A percentile compares a stretch with the other conserved stretches of the same genome.
Conservation (phyloP, 2,888 invertebrate species). For the Mimachlamys varia region DNA sequence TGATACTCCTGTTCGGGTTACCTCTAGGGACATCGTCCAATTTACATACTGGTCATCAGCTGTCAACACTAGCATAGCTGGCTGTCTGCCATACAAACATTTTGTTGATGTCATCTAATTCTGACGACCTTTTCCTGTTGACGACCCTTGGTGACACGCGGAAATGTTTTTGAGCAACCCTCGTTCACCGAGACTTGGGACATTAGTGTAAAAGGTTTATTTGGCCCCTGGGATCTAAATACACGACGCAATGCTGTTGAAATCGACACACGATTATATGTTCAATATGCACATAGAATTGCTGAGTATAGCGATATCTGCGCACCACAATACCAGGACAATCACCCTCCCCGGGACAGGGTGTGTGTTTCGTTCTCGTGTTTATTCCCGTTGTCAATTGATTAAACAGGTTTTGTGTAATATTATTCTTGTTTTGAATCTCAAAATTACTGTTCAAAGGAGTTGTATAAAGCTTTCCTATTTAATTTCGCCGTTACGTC, state of each 20-base stretch:
- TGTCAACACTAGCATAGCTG: neutral
- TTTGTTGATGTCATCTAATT: slow-evolving; percentile 28
- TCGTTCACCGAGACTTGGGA: neutral
- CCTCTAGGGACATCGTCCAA: neutral
- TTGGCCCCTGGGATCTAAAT: neutral
- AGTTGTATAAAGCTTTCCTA: no score
- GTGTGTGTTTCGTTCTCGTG: neutral
- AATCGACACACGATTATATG: slow-evolving; percentile 1
- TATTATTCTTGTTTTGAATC: no score
- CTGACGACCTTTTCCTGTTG: neutral
- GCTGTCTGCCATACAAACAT: neutral
- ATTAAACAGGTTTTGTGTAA: no score
- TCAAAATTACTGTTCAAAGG: no score
- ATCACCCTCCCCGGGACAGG: neutral
- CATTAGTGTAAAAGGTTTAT: slow-evolving; percentile 22
- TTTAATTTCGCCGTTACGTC: no score
- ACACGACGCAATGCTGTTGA: neutral
- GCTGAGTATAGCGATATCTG: neutral
- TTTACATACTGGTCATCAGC: neutral
- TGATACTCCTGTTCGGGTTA: neutral
- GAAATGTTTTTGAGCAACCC: neutral
- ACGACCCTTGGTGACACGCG: neutral
- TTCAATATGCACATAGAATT: neutral
- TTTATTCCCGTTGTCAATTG: no score
- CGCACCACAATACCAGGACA: neutral